phyloP scores from a whole-genome alignment of 2,797 vertebrate species.

The Trachurus trachurus region DNA sequence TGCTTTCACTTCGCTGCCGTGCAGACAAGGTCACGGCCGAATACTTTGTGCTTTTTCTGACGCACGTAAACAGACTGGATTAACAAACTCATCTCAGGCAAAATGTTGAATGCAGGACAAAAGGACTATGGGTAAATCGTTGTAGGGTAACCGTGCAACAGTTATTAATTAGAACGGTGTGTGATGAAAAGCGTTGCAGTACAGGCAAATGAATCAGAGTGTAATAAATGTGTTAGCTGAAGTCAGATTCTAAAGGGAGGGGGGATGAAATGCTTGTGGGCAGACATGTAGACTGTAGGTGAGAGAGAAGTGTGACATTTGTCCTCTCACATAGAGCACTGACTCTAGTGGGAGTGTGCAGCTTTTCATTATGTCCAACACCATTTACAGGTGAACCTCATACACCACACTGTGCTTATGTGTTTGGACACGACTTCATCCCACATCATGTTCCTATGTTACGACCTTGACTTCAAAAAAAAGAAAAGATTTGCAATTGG shows the following conservation, averaged over 20 bases:
- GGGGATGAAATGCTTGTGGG: background rate
- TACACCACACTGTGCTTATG: background rate
- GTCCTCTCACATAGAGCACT: background rate
- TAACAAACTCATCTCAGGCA: constrained; percentile 26
- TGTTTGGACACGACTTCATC: background rate
- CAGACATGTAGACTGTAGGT: background rate
- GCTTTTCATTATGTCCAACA: background rate
- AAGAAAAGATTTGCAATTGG: too few species aligned
- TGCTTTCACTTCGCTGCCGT: background rate
- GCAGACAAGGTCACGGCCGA: background rate
- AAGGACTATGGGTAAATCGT: background rate
- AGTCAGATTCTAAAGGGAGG: too few species aligned
- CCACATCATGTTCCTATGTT: background rate
- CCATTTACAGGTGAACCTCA: background rate
- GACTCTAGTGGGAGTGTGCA: background rate
- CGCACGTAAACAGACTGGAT: background rate
- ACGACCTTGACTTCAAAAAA: background rate
- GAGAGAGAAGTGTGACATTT: constrained; percentile 9
- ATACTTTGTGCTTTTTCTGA: background rate
- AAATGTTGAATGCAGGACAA: constrained; percentile 1
- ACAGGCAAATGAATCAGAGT: constrained; percentile 6
- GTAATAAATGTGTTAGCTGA: constrained; percentile 1
- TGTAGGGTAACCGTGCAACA: constrained; percentile 8
- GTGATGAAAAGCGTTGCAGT: constrained; percentile 32
- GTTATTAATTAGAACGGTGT: constrained; percentile 22